Conservation (phyloP, 2,113 vertebrate genomes). For the Neogobius melanostomus region DNA sequence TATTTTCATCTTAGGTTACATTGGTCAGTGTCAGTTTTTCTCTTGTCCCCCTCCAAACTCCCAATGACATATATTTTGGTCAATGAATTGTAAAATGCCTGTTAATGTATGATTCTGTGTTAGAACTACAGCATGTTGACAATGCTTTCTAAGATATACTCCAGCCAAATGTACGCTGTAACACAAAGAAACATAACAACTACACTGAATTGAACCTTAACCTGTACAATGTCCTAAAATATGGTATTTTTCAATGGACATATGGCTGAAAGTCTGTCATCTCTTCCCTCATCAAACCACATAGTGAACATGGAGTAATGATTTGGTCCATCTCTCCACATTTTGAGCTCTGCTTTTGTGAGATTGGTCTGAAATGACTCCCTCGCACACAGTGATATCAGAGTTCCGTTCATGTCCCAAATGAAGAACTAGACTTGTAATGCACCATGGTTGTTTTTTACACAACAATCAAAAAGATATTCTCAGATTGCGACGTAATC, state of each 20-base stretch:
- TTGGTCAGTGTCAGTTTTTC: too few relatives aligned
- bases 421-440: constrained; percentile 18
- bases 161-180: too few relatives aligned
- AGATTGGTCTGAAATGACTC: constrained; percentile 45
- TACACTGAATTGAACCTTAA: too few relatives aligned
- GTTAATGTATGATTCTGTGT: too few relatives aligned
- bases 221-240: not conserved
- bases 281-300: not conserved
- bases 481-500: constrained; percentile 12
- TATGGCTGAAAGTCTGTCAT: constrained; percentile 3
- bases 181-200: constrained; percentile 1
- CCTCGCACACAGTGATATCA: constrained; percentile 13
- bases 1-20: too few relatives aligned
- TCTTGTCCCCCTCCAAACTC: too few relatives aligned
- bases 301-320: not conserved
- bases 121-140: too few relatives aligned
- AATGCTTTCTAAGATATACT: too few relatives aligned
- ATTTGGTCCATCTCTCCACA: not conserved
- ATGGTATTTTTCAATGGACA: not conserved
- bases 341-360: constrained; percentile 51
- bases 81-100: too few relatives aligned
- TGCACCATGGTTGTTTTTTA: constrained; percentile 13
- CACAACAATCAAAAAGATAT: constrained; percentile 7
- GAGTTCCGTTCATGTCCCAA: constrained; percentile 31
- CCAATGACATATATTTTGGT: too few relatives aligned